phyloP scores from a whole-genome alignment of 2,113 vertebrate genomes.

The Girardinichthys multiradiatus region DNA sequence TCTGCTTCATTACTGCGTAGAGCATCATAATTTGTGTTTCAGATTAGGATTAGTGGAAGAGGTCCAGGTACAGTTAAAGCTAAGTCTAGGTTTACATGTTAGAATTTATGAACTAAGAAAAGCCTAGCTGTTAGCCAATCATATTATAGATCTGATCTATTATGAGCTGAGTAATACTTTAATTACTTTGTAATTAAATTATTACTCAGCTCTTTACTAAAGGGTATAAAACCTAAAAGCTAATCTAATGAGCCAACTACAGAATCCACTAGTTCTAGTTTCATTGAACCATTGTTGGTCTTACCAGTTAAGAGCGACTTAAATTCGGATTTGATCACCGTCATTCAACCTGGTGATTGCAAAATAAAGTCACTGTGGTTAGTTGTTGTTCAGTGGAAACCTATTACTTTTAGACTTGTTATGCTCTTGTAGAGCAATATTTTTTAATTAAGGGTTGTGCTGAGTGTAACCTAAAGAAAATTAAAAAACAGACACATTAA shows the following conservation, averaged over 20 bases:
- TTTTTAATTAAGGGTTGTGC: not conserved
- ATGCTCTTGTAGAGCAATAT: not conserved
- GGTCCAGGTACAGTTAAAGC: too few species aligned
- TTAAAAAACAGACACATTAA: not conserved
- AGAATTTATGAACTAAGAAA: too few species aligned
- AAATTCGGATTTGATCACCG: constrained; percentile 80
- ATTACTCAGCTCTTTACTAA: not conserved
- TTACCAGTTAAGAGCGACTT: constrained; percentile 64
- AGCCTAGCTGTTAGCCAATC: too few species aligned
- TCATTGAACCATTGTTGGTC: constrained; percentile 28
- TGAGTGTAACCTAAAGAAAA: not conserved
- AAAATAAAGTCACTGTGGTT: constrained; percentile 53
- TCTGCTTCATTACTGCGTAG: too few species aligned
- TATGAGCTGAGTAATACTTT: too few species aligned
- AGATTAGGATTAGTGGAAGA: too few species aligned
- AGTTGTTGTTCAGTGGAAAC: not conserved
- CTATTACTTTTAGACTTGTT: not conserved
- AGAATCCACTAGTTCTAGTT: not conserved
- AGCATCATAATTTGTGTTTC: too few species aligned
- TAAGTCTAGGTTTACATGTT: too few species aligned
- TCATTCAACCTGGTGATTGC: constrained; percentile 77
- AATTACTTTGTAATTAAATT: not conserved
- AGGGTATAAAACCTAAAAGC: not conserved
- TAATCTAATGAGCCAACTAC: constrained; percentile 3
- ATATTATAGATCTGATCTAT: too few species aligned